Base-by-base conservation (phyloP, 2,888 invertebrate species). In the Agelastica alni region DNA sequence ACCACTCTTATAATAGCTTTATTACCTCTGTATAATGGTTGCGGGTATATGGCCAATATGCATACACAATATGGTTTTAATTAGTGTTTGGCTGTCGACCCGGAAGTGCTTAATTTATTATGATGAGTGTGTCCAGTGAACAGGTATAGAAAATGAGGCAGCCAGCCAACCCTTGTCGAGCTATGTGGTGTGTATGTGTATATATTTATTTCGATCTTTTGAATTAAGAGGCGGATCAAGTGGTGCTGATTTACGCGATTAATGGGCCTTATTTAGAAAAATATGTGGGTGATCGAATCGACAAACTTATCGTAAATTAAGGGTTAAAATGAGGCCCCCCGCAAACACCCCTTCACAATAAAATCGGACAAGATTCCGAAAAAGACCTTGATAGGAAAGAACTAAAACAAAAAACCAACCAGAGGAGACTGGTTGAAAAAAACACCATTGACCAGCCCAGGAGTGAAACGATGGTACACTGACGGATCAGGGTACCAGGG, bases 31-130 rank as follows among this genome's bases (percentile, higher is more conserved):
- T 46, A 49, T 45, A 49, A 42, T 36, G 36, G 31, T 32, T 41
- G 36, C 56, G 53, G 52, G 28, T 46, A 57, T 57, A 57, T 34
- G 56, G 56, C 56, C 56, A 57, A 57, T 57, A 57, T 55, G 51
- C 55, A 44, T 53, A 53, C 45, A 47, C 53, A 46, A 46, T 52
- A 45, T 45, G 56, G 53, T 34, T 52, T 44, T 57, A 57, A 57
- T 57, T 57, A 53, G 53, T 52, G 41, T 42, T 43, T 36, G 30
- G 34, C 34, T 28, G 43, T 43, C 43, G 41, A 57, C 37, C 53
- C 56, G 56, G 56, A 57, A 57, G 56, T 57, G 53, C 56, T 53
- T 53, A 45, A 52, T 46, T 53, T 46, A 51, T 49, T 51, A 52
- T 52, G 45, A 53, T 45, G 42, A 51, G 32, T 49, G 56, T 49